phyloP scores from a whole-genome alignment of 2,113 vertebrate species.

The Ptychochromis oligacanthus region DNA sequence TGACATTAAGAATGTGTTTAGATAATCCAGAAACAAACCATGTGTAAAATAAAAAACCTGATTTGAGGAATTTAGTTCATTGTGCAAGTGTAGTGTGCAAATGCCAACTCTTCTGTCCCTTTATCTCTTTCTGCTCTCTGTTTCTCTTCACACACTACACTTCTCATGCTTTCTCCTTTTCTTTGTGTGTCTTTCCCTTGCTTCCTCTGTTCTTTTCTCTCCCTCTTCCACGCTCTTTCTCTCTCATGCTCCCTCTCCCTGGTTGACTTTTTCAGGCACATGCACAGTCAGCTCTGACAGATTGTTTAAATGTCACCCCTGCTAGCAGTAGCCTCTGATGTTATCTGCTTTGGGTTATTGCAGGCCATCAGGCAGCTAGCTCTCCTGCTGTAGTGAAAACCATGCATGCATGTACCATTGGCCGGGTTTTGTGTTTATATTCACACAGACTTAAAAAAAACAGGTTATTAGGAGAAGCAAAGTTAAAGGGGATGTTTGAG shows the following conservation, averaged over 20 bases:
- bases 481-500: neutral
- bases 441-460: neutral
- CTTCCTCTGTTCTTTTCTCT: slow-evolving; percentile 12
- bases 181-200: neutral
- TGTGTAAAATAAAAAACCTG: neutral
- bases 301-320: slow-evolving; percentile 80
- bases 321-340: slow-evolving; percentile 66
- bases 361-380: slow-evolving; percentile 44
- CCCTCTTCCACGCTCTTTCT: neutral
- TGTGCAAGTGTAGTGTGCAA: slow-evolving; percentile 13
- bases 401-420: neutral
- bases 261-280: slow-evolving; percentile 56
- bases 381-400: slow-evolving; percentile 20
- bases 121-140: neutral
- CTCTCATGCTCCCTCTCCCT: neutral
- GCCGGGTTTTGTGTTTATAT: slow-evolving; percentile 13
- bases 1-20: neutral
- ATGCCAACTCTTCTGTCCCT: slow-evolving; percentile 31
- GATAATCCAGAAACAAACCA: neutral
- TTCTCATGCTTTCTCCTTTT: slow-evolving; percentile 6
- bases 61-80: neutral
- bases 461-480: neutral
- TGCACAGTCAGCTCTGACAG: slow-evolving; percentile 67
- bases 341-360: slow-evolving; percentile 69
- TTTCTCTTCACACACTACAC: neutral